Percentiles rank a stretch among this genome's conserved stretches.
Evolutionary conservation across 2,113 vertebrate genomes (phyloP).

Genomic region (Cephalopholis sonnerati): DNA sequence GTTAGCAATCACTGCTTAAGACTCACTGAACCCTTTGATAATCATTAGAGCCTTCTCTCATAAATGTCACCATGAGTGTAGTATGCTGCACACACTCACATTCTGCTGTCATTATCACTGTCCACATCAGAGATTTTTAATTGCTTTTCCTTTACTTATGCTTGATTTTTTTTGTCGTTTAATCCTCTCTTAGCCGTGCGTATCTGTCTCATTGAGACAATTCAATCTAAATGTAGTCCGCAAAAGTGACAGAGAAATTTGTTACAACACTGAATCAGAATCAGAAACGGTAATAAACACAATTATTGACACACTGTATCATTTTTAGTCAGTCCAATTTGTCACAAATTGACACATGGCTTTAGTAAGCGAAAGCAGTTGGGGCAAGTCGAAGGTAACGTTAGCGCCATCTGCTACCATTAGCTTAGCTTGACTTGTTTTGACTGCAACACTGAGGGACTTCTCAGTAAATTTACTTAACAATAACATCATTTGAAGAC

Average conservation of each 20-base stretch:
- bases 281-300: background rate
- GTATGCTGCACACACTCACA: constrained; percentile 23
- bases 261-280: background rate
- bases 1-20: constrained; percentile 75
- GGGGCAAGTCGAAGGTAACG: no score
- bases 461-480: no score
- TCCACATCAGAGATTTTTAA: constrained; percentile 57
- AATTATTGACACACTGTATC: background rate
- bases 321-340: background rate
- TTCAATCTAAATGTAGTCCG: background rate
- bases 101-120: constrained; percentile 47
- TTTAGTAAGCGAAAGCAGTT: background rate
- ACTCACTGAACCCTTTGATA: constrained; percentile 71
- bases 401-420: background rate
- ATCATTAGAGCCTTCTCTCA: constrained; percentile 66
- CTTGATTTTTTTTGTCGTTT: background rate
- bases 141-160: constrained; percentile 20
- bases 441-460: no score
- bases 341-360: background rate
- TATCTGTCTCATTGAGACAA: background rate
- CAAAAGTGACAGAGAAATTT: no score
- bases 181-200: background rate
- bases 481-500: background rate
- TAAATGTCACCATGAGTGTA: constrained; percentile 69
- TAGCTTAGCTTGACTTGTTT: background rate